These are phyloP conservation scores for Amblyraja radiata DNA, from an alignment of 2,797 vertebrate species.

Conservation along the genomic window DNA sequence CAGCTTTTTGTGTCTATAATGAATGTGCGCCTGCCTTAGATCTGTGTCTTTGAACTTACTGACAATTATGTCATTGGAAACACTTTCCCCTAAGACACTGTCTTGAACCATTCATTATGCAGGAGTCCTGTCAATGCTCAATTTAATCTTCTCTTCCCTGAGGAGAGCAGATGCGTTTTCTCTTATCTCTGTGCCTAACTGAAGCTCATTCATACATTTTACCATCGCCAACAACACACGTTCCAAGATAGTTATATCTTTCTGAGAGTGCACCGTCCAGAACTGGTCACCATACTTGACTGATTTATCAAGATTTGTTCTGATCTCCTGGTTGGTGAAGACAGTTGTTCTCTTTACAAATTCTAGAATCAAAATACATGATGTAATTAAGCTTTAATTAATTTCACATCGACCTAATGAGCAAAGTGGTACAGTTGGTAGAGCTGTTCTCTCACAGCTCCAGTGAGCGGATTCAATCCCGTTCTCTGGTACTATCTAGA, in stretches of 20 bases:
- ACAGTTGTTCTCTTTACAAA: neutral
- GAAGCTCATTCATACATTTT: neutral
- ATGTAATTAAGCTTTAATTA: neutral
- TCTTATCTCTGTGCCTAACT: neutral
- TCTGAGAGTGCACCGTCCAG: neutral
- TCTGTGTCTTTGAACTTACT: neutral
- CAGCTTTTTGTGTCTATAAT: too few species aligned
- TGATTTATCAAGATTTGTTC: neutral
- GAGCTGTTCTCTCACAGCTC: too few species aligned
- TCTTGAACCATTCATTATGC: neutral
- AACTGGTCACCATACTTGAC: neutral
- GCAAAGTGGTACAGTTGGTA: neutral
- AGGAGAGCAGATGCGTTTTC: neutral
- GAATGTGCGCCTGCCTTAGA: neutral
- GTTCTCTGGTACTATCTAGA: too few species aligned
- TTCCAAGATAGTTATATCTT: neutral
- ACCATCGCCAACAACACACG: neutral
- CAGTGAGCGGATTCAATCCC: too few species aligned
- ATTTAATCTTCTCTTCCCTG: neutral
- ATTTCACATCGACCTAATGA: neutral
- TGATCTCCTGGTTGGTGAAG: neutral
- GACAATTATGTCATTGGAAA: neutral
- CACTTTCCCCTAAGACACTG: neutral
- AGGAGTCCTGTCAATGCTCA: neutral
- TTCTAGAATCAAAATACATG: neutral